A percentile compares a stretch with the other conserved stretches of the same genome.
These are phyloP conservation scores for Regulus satrapa DNA, from an alignment of 2,113 vertebrate genomes.

Conservation along the genomic window DNA sequence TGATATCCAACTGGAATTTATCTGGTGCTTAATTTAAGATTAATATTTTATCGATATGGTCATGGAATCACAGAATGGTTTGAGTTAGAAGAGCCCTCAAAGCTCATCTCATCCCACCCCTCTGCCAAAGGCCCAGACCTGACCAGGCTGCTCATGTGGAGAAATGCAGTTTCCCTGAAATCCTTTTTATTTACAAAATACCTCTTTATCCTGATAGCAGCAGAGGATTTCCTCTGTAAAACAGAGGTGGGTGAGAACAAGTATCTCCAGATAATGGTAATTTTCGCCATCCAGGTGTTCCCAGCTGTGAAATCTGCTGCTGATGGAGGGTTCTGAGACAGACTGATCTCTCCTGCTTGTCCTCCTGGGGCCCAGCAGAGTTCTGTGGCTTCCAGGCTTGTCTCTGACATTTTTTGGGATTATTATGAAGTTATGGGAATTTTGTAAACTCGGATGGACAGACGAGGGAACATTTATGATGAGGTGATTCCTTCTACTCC, in stretches of 20 bases:
- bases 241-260: not conserved
- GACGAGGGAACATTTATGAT: not conserved
- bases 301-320: not conserved
- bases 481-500: not conserved
- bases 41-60: not conserved
- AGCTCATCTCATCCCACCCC: not conserved
- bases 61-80: not conserved
- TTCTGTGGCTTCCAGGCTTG: not conserved
- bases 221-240: not conserved
- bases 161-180: not conserved
- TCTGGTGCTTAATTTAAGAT: not conserved
- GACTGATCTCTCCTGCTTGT: not conserved
- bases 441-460: not conserved
- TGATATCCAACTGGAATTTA: not conserved
- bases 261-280: not conserved
- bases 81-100: not conserved
- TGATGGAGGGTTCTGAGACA: not conserved
- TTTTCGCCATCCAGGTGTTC: not conserved
- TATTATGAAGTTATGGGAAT: not conserved
- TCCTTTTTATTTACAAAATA: not conserved
- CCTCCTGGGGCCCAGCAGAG: not conserved
- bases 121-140: not conserved
- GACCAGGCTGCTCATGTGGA: not conserved
- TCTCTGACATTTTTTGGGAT: not conserved
- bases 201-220: not conserved